phyloP scores from a whole-genome alignment of 2,113 vertebrate genomes.

The Notothenia rossii region DNA sequence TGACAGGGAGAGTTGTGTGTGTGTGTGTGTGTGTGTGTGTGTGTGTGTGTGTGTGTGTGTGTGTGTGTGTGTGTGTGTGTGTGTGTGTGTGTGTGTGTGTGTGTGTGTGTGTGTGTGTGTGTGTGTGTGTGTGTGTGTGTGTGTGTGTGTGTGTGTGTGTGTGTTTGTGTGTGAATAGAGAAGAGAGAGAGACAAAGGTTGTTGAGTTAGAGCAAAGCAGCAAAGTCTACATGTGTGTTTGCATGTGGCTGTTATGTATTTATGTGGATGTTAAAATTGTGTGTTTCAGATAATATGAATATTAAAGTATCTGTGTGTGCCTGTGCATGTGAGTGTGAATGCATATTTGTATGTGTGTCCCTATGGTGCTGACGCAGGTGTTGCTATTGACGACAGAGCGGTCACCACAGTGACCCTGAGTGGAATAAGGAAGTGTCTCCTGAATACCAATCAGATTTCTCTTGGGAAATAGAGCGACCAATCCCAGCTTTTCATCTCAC shows the following conservation, averaged over 20 bases:
- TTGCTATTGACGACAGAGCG: constrained; percentile 73
- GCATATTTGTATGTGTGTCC: constrained; percentile 27
- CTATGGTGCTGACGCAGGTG: constrained; percentile 72
- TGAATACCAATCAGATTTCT: constrained; percentile 75
- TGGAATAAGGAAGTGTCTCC: constrained; percentile 51
- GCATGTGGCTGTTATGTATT: not conserved
- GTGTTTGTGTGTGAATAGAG: too few relatives aligned
- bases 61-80: too few relatives aligned
- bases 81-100: too few relatives aligned
- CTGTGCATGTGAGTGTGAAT: constrained; percentile 14
- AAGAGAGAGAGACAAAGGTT: constrained; percentile 26
- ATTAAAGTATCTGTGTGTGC: not conserved
- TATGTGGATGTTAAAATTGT: constrained; percentile 9
- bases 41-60: too few relatives aligned
- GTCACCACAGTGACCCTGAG: constrained; percentile 74
- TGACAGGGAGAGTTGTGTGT: constrained; percentile 49
- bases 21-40: not conserved
- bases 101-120: too few relatives aligned
- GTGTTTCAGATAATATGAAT: not conserved
- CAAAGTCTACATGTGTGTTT: not conserved
- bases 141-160: too few relatives aligned
- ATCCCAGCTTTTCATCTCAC: constrained; percentile 48
- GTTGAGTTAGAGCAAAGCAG: constrained; percentile 15
- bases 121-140: too few relatives aligned
- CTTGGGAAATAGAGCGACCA: constrained; percentile 47